phyloP scores from a whole-genome alignment of 2,113 vertebrate genomes.

The Spilogale gracilis region DNA sequence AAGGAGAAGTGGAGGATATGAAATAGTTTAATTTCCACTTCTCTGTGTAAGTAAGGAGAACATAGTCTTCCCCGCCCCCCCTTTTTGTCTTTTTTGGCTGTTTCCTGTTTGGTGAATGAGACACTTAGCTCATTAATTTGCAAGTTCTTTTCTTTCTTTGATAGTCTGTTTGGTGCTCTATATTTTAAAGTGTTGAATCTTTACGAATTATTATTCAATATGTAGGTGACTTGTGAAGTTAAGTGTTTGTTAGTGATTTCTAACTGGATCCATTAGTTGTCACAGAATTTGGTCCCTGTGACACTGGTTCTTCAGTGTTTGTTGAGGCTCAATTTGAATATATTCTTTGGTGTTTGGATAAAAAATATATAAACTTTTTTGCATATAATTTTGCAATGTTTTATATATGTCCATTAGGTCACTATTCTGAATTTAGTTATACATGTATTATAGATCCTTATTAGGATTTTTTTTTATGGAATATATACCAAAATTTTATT shows the following conservation, averaged over 20 bases:
- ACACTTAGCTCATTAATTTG: not conserved
- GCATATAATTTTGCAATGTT: not conserved
- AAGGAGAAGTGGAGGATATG: not conserved
- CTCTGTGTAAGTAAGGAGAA: not conserved
- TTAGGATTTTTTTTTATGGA: not conserved
- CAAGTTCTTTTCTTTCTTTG: not conserved
- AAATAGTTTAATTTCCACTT: not conserved
- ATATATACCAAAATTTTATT: not conserved
- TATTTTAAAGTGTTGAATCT: not conserved
- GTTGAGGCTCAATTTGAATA: not conserved
- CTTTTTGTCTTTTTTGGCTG: not conserved
- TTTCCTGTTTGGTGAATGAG: slow-evolving; percentile 23
- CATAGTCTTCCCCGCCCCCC: not conserved
- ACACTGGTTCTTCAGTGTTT: not conserved
- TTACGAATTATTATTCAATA: slow-evolving; percentile 29
- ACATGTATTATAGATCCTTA: not conserved
- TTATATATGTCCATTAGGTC: not conserved
- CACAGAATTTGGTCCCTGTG: not conserved
- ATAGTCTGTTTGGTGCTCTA: not conserved
- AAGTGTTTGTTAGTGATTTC: not conserved
- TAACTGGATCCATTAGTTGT: not conserved
- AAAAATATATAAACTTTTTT: not conserved
- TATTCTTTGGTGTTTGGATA: not conserved
- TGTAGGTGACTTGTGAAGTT: not conserved
- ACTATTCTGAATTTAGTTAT: slow-evolving; percentile 7